Evolutionary conservation across 2,888 invertebrate species (phyloP).

Genomic region (Pegoplata infirma): DNA sequence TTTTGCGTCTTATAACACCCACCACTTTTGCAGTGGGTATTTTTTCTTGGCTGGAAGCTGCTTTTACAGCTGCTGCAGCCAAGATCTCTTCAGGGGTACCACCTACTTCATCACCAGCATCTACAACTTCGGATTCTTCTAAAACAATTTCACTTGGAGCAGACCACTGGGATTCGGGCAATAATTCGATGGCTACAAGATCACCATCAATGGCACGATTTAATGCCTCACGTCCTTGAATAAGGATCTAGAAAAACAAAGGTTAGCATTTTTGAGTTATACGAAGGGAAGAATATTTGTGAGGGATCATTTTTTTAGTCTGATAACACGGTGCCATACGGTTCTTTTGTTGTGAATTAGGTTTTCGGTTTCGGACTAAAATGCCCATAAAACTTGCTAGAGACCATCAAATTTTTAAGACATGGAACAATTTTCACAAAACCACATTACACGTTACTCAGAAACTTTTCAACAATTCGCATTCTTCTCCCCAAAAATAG

Average conservation of each 20-base stretch:
- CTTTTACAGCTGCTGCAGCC: slow-evolving; percentile 75
- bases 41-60: slow-evolving; percentile 74
- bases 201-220: slow-evolving; percentile 98
- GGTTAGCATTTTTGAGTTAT: too few relatives aligned
- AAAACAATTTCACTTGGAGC: slow-evolving; percentile 91
- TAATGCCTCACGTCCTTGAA: slow-evolving; percentile 91
- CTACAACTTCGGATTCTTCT: slow-evolving; percentile 84
- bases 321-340: too few relatives aligned
- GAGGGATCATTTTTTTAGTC: too few relatives aligned
- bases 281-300: too few relatives aligned
- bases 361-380: too few relatives aligned
- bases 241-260: slow-evolving; percentile 83
- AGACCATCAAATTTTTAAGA: too few relatives aligned
- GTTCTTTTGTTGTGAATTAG: too few relatives aligned
- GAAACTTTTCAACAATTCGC: too few relatives aligned
- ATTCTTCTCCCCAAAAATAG: too few relatives aligned
- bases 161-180: slow-evolving; percentile 94
- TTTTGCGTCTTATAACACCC: slow-evolving; percentile 97
- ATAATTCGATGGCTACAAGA: slow-evolving; percentile 91
- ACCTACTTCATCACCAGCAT: slow-evolving; percentile 80
- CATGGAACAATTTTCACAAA: too few relatives aligned
- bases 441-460: too few relatives aligned
- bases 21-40: slow-evolving; percentile 89
- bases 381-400: too few relatives aligned
- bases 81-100: slow-evolving; percentile 78